Base-by-base conservation (phyloP, 2,888 invertebrate genomes). In the Agonopterix heracliana region DNA sequence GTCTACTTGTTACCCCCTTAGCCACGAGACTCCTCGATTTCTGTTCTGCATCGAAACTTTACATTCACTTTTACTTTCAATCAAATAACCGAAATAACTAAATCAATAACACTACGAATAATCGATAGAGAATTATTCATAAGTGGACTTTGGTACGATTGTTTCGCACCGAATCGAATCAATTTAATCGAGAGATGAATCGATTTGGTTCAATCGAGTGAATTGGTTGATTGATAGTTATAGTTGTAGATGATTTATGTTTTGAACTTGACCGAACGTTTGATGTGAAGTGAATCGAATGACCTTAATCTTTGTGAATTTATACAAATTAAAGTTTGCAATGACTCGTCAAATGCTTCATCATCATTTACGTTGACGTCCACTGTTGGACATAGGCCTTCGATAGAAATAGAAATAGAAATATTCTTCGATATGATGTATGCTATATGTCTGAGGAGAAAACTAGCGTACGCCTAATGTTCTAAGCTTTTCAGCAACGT, bases 181-280 rank as follows among this genome's bases (percentile, higher is more conserved):
- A 69, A 57, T 67, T 58, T 70, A 70, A 71, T 74, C 71, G 70
- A 71, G 70, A 72, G 79, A 83, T 80, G 71, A 71, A 86, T 83
- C 78, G 83, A 81, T 78, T 74, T 68, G 70, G 75, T 77, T 73
- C 81, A 74, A 68, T 68, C 71, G 71, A 70, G 66, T 73, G 77
- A 77, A 68, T 68, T 68, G 74, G 75, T 78, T 84, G 84, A 84
- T 84, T 77, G 76, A 85, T 85, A 64, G 75, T 66, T 62, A 65
- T 68, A 67, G 67, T 60, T 64, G 57, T 59, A 57, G 68, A 70
- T 83, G 83, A 86, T 86, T 84, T 83, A 86, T 85, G 69, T 71
- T 64, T 63, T 71, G 64, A 67, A 72, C 60, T 68, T 67, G 71
- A 71, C 58, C 61, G 62, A 61, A 59, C 74, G 73, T 69, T 50